Evolutionary conservation across 2,113 vertebrate species (phyloP), one percentile per base, ranked within the genome.

Genomic region (Prunella himalayana): DNA sequence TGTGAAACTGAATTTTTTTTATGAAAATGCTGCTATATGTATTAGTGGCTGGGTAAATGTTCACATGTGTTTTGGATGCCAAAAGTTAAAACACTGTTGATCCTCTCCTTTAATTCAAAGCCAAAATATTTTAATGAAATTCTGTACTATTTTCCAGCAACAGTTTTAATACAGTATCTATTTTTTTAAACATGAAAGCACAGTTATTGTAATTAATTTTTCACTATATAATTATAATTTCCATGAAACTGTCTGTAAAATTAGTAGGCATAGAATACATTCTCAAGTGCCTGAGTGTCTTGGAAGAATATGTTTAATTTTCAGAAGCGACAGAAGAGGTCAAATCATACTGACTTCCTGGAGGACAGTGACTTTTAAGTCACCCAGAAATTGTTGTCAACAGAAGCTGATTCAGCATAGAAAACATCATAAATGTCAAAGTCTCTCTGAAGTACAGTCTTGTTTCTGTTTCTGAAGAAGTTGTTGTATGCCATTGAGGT

Each of bases 101-200:
- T 91, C 30, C 25, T 69, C 41, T 73, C 28, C 59, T 44, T 82
- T 69, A 57, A 96, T 86, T 82, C 71, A 86, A 90, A 92, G 80
- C 41, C 64, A 73, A 90, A 75, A 50, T 70, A 73, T 82, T 91
- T 80, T 35, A 94, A 90, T 70, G 41, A 64, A 44, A 68, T 73
- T 61, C 59, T 72, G 30, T 80, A 39, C 24, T 90, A n/a, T 94
- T 92, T 95, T 87, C 75, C 56, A 54, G 25, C 66, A 82, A 77
- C 27, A 39, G 63, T 25, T 76, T 90, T 82, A 69, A 93, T 85
- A 83, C 17, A 24, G 45, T 53, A 30, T 37, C 8, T n/a, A n/a
- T 37, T 13, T 59, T 85, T 93, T 91, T 95, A 93, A 83, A 73
- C 71, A 93, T 90, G 71, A 97, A 96, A 93, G 90, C 54, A 66